Conservation (phyloP, 2,113 vertebrate species). For the Megalops atlanticus region DNA sequence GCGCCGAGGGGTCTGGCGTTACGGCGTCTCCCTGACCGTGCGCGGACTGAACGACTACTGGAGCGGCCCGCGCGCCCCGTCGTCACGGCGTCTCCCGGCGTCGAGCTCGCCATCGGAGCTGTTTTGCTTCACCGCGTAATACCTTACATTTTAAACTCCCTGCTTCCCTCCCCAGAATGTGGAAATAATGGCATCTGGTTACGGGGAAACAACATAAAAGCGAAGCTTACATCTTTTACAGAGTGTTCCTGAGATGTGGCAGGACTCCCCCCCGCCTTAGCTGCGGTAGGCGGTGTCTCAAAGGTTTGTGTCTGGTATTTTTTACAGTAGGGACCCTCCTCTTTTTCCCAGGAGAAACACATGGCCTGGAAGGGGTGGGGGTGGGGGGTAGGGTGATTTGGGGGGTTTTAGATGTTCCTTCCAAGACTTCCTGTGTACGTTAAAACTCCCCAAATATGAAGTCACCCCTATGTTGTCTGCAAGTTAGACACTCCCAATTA, state of each 20-base stretch:
- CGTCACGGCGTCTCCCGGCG: no score
- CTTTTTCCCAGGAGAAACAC: neutral
- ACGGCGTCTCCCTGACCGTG: no score
- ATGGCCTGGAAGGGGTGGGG: neutral
- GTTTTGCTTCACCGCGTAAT: neutral
- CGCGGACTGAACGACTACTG: no score
- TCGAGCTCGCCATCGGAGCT: neutral
- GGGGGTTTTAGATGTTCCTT: neutral
- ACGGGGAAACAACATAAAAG: neutral
- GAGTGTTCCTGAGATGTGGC: neutral
- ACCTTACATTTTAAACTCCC: neutral
- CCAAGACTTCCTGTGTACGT: neutral
- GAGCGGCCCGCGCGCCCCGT: no score
- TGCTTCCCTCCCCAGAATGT: neutral
- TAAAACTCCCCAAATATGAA: neutral
- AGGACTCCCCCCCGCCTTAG: slow-evolving; percentile 1
- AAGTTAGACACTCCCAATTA: neutral
- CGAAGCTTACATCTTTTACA: neutral
- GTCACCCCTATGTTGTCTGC: neutral
- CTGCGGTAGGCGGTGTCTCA: neutral
- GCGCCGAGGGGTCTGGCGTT: no score
- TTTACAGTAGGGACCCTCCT: neutral
- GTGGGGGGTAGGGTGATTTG: neutral
- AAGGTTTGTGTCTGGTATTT: neutral
- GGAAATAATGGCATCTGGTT: neutral